Base-by-base conservation (phyloP, 2,797 vertebrate genomes). In the Sebastes oblongus region DNA sequence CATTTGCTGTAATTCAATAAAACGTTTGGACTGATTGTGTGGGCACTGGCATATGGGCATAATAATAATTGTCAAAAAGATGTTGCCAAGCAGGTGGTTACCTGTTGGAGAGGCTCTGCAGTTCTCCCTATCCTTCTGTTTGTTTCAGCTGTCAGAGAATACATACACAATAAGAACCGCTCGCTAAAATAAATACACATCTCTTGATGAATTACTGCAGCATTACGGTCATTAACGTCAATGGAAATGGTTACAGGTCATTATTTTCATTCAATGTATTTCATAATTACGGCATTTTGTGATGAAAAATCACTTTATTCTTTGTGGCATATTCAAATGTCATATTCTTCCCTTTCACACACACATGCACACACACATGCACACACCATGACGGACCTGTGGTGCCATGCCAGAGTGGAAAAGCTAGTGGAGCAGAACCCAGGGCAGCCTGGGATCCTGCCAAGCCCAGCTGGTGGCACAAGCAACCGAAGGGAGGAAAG, bases 401-500 rank as follows among this genome's bases (percentile, higher is more conserved):
- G 88, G 87, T 82, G 80, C 80, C 77, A 61, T 80, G 92, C 88
- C 89, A 92, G 81, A 89, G 85, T 36, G 82, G 87, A 90, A 89
- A 87, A 91, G 88, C 89, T 69, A 91, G 89, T 86, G 4, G 80
- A 86, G 90, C 89, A 91, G 83, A 92, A 95, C 92, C 91, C 91
- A 24, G 84, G 80, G 90, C 86, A 81, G 66, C 77, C 85, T 88
- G 91, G 93, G 87, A 85, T 61, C 77, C 80, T 52, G 91, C 92
- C 91, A 89, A 74, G 88, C 84, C 83, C 92, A 91, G 90, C 87
- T 90, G 89, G 92, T 84, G 88, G 83, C 75, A 72, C 61, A 66
- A 75, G 83, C 78, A 78, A 83, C 74, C 24, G 77, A 77, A 81
- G 20, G 78, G 75, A 61, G 77, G 76, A 62, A 67, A 75, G 77